phyloP scores from a whole-genome alignment of 2,797 vertebrate species.

The Mastacembelus armatus region DNA sequence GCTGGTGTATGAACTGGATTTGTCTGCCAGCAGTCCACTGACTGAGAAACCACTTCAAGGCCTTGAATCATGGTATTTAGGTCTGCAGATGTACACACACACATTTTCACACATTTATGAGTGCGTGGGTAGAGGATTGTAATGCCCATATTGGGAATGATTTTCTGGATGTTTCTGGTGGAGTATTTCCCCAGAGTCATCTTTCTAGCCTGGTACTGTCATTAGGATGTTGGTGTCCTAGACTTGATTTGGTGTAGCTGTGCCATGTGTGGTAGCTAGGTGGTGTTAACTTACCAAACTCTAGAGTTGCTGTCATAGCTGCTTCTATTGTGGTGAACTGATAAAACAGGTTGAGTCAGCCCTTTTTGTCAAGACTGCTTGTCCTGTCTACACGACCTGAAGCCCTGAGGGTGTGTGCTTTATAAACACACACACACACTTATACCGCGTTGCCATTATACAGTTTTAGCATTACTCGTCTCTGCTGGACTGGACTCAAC shows the following conservation, averaged over 20 bases:
- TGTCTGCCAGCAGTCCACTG: conserved; percentile 60
- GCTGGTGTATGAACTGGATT: conserved; percentile 74
- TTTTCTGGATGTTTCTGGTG: conserved; percentile 5
- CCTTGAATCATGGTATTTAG: conserved; percentile 54
- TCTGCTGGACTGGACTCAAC: too few species aligned
- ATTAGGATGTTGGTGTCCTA: not conserved
- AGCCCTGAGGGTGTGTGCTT: conserved; percentile 43
- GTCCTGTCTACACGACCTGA: conserved; percentile 51
- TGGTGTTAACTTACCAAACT: conserved; percentile 46
- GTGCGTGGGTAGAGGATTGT: too few species aligned
- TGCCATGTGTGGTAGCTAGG: not conserved
- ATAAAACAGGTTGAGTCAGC: conserved; percentile 63
- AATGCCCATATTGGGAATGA: not conserved
- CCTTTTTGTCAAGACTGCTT: conserved; percentile 35
- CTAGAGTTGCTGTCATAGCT: conserved; percentile 18
- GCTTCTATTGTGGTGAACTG: conserved; percentile 48
- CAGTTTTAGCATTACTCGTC: too few species aligned
- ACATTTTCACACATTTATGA: too few species aligned
- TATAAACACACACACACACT: conserved; percentile 3
- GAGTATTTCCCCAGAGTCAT: conserved; percentile 25
- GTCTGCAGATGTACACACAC: conserved; percentile 42
- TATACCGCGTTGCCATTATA: too few species aligned
- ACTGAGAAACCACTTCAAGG: conserved; percentile 74
- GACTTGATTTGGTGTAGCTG: conserved; percentile 17
- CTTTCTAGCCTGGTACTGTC: not conserved